Evolutionary conservation across 2,888 invertebrate species (phyloP).

Genomic region (Omphaloscelis lunosa): DNA sequence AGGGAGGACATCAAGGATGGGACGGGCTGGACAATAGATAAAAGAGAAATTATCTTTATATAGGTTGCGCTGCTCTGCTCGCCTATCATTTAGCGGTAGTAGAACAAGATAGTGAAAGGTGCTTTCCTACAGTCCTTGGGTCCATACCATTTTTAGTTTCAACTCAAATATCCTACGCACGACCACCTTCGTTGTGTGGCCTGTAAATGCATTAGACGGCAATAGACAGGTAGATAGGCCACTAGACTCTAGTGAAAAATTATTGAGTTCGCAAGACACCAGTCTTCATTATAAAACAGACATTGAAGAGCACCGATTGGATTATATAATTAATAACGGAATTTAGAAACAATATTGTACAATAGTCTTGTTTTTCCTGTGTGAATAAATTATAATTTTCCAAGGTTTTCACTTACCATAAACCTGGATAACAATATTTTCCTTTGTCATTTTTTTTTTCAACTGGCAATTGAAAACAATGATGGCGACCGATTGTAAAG

Average conservation of each 20-base stretch:
- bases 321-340: background rate
- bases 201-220: background rate
- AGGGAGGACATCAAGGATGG: too few species aligned
- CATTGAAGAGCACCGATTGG: background rate
- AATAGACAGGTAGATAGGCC: too few species aligned
- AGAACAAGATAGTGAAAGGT: background rate
- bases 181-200: background rate
- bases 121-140: background rate
- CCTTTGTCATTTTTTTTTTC: conserved; percentile 63
- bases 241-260: background rate
- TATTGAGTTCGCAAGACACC: background rate
- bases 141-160: background rate
- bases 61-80: background rate
- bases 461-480: conserved; percentile 78
- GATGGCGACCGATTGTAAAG: conserved; percentile 89
- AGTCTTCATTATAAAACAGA: too few species aligned
- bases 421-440: conserved; percentile 21
- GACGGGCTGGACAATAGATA: too few species aligned
- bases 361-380: conserved; percentile 25
- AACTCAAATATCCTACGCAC: background rate
- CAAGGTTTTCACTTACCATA: conserved; percentile 52
- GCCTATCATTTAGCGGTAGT: background rate
- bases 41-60: background rate
- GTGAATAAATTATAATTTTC: conserved; percentile 38
- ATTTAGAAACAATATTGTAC: background rate